A percentile compares a stretch with the other conserved stretches of the same genome.
Evolutionary conservation across 2,113 vertebrate genomes (phyloP).

Genomic region (Centrocercus urophasianus): DNA sequence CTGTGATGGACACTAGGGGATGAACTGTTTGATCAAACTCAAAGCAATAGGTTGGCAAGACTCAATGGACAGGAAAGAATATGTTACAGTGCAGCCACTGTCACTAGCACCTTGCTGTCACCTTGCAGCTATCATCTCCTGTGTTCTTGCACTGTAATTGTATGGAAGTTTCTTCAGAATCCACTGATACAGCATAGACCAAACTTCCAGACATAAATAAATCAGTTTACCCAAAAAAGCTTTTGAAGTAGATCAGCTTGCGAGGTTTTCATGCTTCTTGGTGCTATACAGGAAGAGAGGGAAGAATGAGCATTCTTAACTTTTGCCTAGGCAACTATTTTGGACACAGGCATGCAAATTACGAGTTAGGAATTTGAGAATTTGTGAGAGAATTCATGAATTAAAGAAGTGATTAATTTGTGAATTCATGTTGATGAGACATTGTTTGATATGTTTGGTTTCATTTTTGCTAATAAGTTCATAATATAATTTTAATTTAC

Average conservation of each 20-base stretch:
- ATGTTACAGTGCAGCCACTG: not conserved
- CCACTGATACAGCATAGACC: not conserved
- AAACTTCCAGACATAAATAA: not conserved
- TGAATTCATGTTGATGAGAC: not conserved
- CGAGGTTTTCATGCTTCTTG: not conserved
- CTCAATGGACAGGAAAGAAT: rapidly evolving
- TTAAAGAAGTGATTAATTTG: not conserved
- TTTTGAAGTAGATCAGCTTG: not conserved
- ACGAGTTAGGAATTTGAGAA: not conserved
- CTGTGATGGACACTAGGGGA: too few relatives aligned
- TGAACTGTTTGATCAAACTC: not conserved
- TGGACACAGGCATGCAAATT: rapidly evolving
- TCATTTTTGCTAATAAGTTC: constrained; percentile 17
- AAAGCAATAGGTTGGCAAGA: rapidly evolving
- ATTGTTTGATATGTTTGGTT: not conserved
- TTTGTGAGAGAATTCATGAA: not conserved
- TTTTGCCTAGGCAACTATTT: not conserved
- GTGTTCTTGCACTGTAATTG: not conserved
- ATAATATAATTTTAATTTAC: constrained; percentile 27
- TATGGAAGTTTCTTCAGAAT: not conserved
- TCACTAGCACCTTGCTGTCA: not conserved
- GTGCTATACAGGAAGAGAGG: not conserved
- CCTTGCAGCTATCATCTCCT: not conserved
- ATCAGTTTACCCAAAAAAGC: not conserved
- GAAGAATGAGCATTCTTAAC: not conserved